Evolutionary conservation across 2,888 invertebrate species (phyloP), one percentile per base, ranked within the genome.

Genomic region (Synergus japonicus): DNA sequence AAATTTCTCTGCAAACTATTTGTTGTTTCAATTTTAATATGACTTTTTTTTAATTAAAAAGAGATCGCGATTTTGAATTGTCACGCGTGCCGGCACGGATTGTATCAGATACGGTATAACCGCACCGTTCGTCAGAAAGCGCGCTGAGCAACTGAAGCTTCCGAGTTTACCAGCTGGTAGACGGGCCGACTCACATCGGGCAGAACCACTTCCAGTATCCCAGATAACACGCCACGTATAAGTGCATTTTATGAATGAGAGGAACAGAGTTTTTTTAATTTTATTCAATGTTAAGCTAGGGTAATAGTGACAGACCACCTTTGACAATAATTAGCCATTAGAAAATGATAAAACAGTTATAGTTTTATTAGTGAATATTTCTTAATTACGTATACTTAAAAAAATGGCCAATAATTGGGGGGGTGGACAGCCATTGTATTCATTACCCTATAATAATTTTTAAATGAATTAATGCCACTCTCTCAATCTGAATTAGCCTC

Each of bases 101-200:
- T 37, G 46, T 18, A 64, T 22, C 76, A 77, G 79, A 78, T 12
- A 78, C 78, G 79, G 66, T 69, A 78, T 76, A 60, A 77, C 58
- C 81, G 54, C 73, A 81, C 82, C 84, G 82, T 81, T 79, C 77
- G 79, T 79, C 58, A 78, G 79, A 76, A 84, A 84, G 84, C 82
- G 84, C 82, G 84, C 84, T 76, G 81, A 80, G 84, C 82, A 80
- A 84, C 84, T 84, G 84, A 84, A 43, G 76, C 76, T 76, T 76
- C 76, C 63, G 76, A 73, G 54, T 73, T 73, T 29, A 73, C 73
- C 73, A 73, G 73, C 73, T 73, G 73, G 73, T 54, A 73, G 29
- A 69, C 69, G 54, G 54, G n/a, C 54, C 49, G 73, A 73, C 73
- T 73, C 54, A 37, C 37, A 73, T 54, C 29, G n/a, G 29, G 54